These are phyloP conservation scores for Tachyglossus aculeatus DNA, from an alignment of 2,797 vertebrate species.

Conservation along the genomic window DNA sequence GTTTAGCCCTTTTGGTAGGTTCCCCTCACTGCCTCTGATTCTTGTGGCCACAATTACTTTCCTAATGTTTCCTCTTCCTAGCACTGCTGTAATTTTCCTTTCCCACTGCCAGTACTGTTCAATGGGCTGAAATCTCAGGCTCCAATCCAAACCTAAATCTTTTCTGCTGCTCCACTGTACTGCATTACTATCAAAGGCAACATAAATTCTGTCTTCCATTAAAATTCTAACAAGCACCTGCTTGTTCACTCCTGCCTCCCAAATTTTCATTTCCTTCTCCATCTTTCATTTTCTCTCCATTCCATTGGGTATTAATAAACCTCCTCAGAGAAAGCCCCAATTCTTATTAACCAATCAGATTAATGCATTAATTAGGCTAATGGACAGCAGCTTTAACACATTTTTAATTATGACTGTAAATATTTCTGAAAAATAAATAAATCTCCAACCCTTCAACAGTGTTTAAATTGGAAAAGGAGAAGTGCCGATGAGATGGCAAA, in stretches of 20 bases:
- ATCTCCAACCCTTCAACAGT: not conserved
- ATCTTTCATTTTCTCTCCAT: not conserved
- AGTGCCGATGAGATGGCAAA: not conserved
- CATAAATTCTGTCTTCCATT: not conserved
- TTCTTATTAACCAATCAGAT: not conserved
- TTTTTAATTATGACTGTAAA: not conserved
- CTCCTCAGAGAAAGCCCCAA: not conserved
- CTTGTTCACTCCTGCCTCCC: not conserved
- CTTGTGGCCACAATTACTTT: not conserved
- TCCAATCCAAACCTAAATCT: not conserved
- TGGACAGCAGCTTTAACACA: not conserved
- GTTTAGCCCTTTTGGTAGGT: not conserved
- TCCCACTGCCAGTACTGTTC: not conserved
- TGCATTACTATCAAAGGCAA: not conserved
- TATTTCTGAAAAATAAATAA: not conserved
- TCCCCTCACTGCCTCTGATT: not conserved
- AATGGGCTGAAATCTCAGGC: not conserved
- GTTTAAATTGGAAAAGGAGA: not conserved
- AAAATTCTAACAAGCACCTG: not conserved
- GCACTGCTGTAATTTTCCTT: not conserved
- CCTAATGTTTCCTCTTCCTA: not conserved
- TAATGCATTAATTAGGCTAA: not conserved
- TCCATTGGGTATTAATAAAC: not conserved
- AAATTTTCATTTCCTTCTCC: conserved; percentile 2
- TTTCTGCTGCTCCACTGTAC: conserved; percentile 1